phyloP scores from a whole-genome alignment of 2,888 invertebrate genomes.

The Listrodromus nycthemerus region DNA sequence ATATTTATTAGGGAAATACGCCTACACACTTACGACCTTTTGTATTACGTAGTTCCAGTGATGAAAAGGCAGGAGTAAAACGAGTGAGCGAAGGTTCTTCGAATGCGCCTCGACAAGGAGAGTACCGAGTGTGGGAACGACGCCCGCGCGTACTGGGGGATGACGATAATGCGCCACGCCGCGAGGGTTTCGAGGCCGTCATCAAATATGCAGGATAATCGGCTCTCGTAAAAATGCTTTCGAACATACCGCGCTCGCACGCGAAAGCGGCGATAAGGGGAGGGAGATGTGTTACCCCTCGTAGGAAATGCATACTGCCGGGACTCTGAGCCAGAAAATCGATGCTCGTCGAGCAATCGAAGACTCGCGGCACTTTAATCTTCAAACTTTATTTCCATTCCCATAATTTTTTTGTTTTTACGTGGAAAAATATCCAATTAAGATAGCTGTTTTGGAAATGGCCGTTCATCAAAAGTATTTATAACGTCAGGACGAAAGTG shows the following conservation, averaged over 20 bases:
- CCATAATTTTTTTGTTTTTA: not conserved
- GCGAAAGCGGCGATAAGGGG: not conserved
- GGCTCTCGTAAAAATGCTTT: slow-evolving; percentile 71
- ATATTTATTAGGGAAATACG: slow-evolving; percentile 73
- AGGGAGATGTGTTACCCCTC: slow-evolving; percentile 5
- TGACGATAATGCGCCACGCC: slow-evolving; percentile 72
- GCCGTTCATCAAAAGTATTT: too few relatives aligned
- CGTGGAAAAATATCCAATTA: not conserved
- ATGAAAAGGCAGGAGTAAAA: not conserved
- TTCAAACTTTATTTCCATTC: not conserved
- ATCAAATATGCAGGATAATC: slow-evolving; percentile 78
- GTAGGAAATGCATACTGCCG: slow-evolving; percentile 9
- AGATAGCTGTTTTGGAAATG: not conserved
- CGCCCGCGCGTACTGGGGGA: slow-evolving; percentile 33
- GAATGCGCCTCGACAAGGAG: slow-evolving; percentile 18
- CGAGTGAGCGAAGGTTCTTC: slow-evolving; percentile 13
- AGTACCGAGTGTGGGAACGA: slow-evolving; percentile 13
- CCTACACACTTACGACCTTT: slow-evolving; percentile 64
- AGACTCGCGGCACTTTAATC: not conserved
- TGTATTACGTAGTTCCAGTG: slow-evolving; percentile 7
- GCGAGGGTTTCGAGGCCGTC: slow-evolving; percentile 67
- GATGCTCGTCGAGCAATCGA: slow-evolving; percentile 42
- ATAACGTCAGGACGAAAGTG: too few relatives aligned
- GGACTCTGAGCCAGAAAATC: slow-evolving; percentile 26
- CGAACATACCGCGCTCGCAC: slow-evolving; percentile 35